These are phyloP conservation scores for Bembecia ichneumoniformis DNA, from an alignment of 2,888 invertebrate species.

Conservation along the genomic window DNA sequence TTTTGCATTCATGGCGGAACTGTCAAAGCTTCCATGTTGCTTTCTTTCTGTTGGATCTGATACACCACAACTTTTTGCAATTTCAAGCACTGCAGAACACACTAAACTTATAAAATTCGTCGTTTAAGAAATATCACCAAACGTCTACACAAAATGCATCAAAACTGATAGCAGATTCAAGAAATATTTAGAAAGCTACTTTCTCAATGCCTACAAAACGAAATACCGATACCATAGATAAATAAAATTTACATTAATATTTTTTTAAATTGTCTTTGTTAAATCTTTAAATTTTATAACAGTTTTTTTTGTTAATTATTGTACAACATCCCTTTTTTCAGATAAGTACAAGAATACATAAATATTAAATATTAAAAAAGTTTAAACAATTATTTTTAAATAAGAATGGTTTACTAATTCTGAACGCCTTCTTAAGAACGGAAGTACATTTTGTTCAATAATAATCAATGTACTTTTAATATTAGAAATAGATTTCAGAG, in stretches of 20 bases:
- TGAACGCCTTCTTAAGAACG: conserved; percentile 17
- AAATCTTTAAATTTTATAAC: conserved; percentile 4
- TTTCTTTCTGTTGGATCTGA: conserved; percentile 47
- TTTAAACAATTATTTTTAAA: too few relatives aligned
- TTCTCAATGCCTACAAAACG: conserved; percentile 24
- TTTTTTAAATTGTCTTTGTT: conserved; percentile 1
- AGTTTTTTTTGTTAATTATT: neutral
- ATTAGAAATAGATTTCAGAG: neutral
- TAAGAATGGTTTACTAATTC: conserved; percentile 1
- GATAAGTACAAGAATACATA: too few relatives aligned
- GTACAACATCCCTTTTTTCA: too few relatives aligned
- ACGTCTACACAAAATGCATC: neutral
- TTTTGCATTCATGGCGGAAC: conserved; percentile 75
- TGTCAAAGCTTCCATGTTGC: conserved; percentile 74
- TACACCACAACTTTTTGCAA: conserved; percentile 7
- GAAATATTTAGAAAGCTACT: conserved; percentile 64
- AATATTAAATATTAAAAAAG: too few relatives aligned
- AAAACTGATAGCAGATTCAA: conserved; percentile 15
- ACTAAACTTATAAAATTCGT: conserved; percentile 3
- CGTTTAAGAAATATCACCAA: neutral
- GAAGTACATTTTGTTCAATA: conserved; percentile 12
- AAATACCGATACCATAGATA: conserved; percentile 24
- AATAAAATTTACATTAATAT: conserved; percentile 3
- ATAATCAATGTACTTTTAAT: neutral
- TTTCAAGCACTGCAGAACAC: conserved; percentile 13